A percentile compares a stretch with the other conserved stretches of the same genome.
Evolutionary conservation across 1,140 invertebrate genomes (phyloP).

Genomic region (Drosophila novamexicana): DNA sequence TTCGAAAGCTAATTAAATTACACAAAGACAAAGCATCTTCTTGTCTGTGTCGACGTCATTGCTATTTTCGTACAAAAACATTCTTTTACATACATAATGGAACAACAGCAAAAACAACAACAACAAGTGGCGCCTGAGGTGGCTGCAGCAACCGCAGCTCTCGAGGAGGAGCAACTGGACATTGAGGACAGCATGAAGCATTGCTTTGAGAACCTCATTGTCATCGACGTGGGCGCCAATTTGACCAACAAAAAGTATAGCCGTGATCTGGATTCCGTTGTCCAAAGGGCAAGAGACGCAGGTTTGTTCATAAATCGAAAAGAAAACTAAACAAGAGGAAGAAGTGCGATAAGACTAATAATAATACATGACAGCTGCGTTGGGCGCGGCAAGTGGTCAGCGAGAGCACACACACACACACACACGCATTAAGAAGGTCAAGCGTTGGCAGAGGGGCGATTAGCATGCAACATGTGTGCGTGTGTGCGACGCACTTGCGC

Average conservation of each 20-base stretch:
- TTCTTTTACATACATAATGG: constrained; percentile 47
- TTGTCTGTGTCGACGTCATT: constrained; percentile 71
- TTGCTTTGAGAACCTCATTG: constrained; percentile 93
- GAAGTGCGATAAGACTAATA: constrained; percentile 46
- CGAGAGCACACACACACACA: constrained; percentile 26
- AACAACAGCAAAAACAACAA: constrained; percentile 66
- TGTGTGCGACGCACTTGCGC: constrained; percentile 22
- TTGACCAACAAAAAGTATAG: constrained; percentile 97
- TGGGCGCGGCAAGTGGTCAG: constrained; percentile 61
- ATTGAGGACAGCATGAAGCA: constrained; percentile 78
- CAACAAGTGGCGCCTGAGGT: constrained; percentile 43
- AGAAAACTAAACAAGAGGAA: constrained; percentile 16
- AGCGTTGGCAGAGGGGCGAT: constrained; percentile 35
- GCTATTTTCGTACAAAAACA: constrained; percentile 72
- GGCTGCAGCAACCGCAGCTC: constrained; percentile 37
- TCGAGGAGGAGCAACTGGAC: constrained; percentile 62
- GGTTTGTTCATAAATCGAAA: constrained; percentile 86
- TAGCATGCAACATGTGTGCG: constrained; percentile 49
- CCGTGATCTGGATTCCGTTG: constrained; percentile 95
- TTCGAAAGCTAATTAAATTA: constrained; percentile 71
- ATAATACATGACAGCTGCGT: constrained; percentile 48
- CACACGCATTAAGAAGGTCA: constrained; percentile 55
- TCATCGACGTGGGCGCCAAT: constrained; percentile 97
- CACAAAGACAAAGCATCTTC: constrained; percentile 62
- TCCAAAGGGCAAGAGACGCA: constrained; percentile 96